Conservation (phyloP, 2,797 vertebrate species). For the Argyrosomus regius region DNA sequence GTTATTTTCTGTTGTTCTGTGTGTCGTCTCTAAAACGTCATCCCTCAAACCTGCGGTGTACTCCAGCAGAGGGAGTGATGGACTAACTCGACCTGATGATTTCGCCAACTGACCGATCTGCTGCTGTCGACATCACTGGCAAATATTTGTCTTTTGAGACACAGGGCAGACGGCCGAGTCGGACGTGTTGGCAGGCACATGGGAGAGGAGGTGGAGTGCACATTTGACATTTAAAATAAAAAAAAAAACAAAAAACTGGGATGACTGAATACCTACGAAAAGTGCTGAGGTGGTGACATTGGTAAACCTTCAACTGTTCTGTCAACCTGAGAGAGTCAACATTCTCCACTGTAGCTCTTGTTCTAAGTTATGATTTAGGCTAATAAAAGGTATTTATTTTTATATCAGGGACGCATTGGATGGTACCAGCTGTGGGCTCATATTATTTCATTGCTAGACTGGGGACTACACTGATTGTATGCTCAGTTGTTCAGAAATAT, state of each 20-base stretch:
- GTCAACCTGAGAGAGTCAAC: background rate
- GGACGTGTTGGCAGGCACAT: conserved; percentile 59
- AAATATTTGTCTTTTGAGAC: conserved; percentile 84
- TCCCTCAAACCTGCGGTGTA: background rate
- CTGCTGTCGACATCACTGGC: conserved; percentile 73
- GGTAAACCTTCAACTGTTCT: background rate
- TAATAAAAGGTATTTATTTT: background rate
- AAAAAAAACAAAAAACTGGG: background rate
- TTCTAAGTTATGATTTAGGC: background rate
- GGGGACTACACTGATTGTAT: background rate
- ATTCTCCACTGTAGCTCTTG: background rate
- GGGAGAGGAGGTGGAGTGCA: conserved; percentile 6
- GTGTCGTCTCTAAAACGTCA: background rate
- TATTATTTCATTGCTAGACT: conserved; percentile 21
- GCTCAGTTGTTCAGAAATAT: conserved; percentile 37
- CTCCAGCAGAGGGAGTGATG: conserved; percentile 21
- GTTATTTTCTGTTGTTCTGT: background rate
- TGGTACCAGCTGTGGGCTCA: background rate
- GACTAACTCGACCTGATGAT: conserved; percentile 53
- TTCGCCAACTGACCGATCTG: conserved; percentile 40
- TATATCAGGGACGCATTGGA: background rate
- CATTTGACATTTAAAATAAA: background rate
- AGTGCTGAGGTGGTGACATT: background rate
- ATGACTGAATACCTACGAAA: conserved; percentile 10
- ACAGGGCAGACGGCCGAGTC: conserved; percentile 30